Conservation (phyloP, 2,113 vertebrate species). For the Neofelis nebulosa region DNA sequence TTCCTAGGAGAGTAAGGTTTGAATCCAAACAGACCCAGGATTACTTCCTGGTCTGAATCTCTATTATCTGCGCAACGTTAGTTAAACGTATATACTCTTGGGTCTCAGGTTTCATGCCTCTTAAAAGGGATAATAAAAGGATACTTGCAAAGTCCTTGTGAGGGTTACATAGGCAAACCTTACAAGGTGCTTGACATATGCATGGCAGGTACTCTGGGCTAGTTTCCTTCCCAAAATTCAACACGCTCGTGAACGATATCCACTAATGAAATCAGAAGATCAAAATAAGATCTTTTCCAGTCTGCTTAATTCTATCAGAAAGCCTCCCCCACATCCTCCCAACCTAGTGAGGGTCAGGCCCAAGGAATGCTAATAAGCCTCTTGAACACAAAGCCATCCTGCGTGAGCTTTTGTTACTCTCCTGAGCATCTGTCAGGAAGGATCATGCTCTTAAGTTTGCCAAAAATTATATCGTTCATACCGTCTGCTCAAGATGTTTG, state of each 20-base stretch:
- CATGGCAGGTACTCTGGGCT: background rate
- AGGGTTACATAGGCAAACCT: accelerated
- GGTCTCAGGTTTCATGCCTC: background rate
- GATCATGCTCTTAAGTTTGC: background rate
- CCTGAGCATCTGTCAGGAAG: background rate
- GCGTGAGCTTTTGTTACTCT: accelerated
- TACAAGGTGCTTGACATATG: accelerated
- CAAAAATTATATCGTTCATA: background rate
- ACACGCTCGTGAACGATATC: background rate
- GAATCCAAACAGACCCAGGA: background rate
- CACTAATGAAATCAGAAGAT: background rate
- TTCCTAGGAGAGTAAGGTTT: background rate
- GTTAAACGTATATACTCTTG: background rate
- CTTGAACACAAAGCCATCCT: background rate
- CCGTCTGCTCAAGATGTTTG: background rate
- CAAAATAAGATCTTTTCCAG: background rate
- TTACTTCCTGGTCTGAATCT: no score
- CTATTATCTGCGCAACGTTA: accelerated
- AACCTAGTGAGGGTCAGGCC: background rate
- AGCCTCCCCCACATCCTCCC: background rate
- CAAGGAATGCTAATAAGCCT: background rate
- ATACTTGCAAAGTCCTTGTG: accelerated
- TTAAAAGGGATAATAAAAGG: accelerated
- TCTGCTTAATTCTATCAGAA: background rate
- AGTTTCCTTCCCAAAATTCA: background rate